phyloP scores from a whole-genome alignment of 2,797 vertebrate species.

The Urocyon cinereoargenteus region DNA sequence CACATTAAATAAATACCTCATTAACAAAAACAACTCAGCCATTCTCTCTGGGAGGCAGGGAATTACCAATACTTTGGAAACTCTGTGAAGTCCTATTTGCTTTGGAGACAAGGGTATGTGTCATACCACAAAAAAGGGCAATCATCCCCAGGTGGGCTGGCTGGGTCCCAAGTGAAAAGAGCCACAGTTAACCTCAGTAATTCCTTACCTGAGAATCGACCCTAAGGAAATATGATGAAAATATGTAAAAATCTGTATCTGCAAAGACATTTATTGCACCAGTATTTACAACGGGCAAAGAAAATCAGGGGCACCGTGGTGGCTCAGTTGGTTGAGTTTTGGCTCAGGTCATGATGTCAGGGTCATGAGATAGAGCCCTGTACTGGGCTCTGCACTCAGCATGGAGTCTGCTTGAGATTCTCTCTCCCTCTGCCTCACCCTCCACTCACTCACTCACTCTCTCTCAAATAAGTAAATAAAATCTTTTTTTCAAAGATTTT shows the following conservation, averaged over 20 bases:
- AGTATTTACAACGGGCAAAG: background rate
- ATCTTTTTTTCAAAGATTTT: background rate
- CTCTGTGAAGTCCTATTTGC: background rate
- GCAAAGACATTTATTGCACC: background rate
- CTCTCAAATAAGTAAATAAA: background rate
- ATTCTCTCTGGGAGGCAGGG: background rate
- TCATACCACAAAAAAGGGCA: background rate
- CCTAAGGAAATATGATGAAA: conserved; percentile 18
- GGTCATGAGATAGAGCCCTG: background rate
- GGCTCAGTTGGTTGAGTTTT: background rate
- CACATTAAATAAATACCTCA: conserved; percentile 9
- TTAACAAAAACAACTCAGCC: background rate
- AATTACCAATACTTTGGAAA: background rate
- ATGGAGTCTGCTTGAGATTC: background rate
- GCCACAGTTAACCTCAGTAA: background rate
- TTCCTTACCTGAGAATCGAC: background rate
- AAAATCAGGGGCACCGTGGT: background rate
- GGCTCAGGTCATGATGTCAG: background rate
- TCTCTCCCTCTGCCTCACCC: background rate
- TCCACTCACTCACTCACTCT: background rate
- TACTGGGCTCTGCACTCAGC: background rate
- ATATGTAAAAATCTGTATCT: background rate
- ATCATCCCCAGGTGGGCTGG: background rate
- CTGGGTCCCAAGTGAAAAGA: background rate
- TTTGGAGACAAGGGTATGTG: background rate